phyloP scores from a whole-genome alignment of 1,140 invertebrate genomes.

The Brachionus rubens region DNA sequence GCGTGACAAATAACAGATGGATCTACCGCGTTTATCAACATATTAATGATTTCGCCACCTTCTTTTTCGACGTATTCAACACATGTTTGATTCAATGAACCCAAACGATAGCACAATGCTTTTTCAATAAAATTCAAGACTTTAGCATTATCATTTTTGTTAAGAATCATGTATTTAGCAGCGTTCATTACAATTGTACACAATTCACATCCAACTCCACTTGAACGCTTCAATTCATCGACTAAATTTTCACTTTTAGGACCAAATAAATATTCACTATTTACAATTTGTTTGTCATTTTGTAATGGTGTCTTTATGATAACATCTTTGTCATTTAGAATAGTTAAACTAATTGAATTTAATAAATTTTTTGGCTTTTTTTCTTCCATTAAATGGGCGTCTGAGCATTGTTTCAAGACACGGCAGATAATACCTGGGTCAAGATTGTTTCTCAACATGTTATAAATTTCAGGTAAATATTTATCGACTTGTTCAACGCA shows the following conservation, averaged over 20 bases:
- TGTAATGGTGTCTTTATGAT: background rate
- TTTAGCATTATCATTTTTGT: slow-evolving; percentile 15
- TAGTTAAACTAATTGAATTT: slow-evolving; percentile 3
- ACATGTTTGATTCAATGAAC: slow-evolving; percentile 30
- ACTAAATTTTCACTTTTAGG: background rate
- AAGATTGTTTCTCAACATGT: slow-evolving; percentile 31
- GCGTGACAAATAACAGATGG: background rate
- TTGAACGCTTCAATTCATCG: background rate
- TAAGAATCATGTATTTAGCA: slow-evolving; percentile 23
- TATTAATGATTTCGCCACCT: slow-evolving; percentile 3
- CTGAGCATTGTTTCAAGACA: slow-evolving; percentile 30
- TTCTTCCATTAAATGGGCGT: background rate
- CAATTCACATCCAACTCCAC: slow-evolving; percentile 36
- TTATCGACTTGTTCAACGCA: slow-evolving; percentile 2
- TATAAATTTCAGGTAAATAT: slow-evolving; percentile 29
- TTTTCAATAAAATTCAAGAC: slow-evolving; percentile 25
- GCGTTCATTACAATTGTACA: slow-evolving; percentile 29
- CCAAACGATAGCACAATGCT: slow-evolving; percentile 19
- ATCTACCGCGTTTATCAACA: slow-evolving; percentile 18
- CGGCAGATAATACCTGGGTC: slow-evolving; percentile 35
- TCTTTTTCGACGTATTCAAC: slow-evolving; percentile 35
- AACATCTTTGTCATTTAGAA: background rate
- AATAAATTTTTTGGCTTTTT: background rate
- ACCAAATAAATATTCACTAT: background rate
- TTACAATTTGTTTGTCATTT: background rate